Evolutionary conservation across 1,140 invertebrate genomes (phyloP), one percentile per base, ranked within the genome.

Genomic region (Acromyrmex echinatior): DNA sequence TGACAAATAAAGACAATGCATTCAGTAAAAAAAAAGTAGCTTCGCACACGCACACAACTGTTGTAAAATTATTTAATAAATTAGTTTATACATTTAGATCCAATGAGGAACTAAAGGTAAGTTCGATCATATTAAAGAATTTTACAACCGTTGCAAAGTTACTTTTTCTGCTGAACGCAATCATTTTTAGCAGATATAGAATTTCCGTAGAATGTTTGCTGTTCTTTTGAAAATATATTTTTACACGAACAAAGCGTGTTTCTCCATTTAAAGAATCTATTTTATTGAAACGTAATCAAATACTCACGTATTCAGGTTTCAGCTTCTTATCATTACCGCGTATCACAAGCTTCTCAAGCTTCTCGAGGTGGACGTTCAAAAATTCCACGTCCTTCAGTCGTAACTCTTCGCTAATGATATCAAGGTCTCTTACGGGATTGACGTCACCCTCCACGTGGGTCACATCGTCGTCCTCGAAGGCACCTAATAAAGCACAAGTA

Each of bases 401-500:
- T 28, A 99, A 95, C 95, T 99, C 99, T 92, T 99, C 98, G 87
- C 97, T 97, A 90, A 99, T 99, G 60, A 99, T 99, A 89, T 99
- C 98, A 88, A 99, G 96, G 96, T 99, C 99, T 71, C 99, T 96
- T 1, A 99, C 97, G 0, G 99, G 99, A 95, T 99, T 98, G 0
- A 99, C 99, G 77, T 99, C 99, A 10, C 99, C 99, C 95, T 99
- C 99, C 0, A 99, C 97, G 93, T 99, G 99, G 49, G 98, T 99
- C 0, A 99, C 99, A 92, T 99, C 99, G 74, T 99, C 98, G 94
- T 99, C 99, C 88, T 99, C 99, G 94, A 99, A 99, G 28, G 98
- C 98, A 94, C 99, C 98, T 99, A 93, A 35, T 49, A 45, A 58
- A 16, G 16, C 12, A 4, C 51, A 28, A 70, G 12, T 66, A 51